Percentiles rank a stretch among this genome's conserved stretches.
Conservation (phyloP, 2,888 invertebrate genomes). For the Erannis defoliaria region DNA sequence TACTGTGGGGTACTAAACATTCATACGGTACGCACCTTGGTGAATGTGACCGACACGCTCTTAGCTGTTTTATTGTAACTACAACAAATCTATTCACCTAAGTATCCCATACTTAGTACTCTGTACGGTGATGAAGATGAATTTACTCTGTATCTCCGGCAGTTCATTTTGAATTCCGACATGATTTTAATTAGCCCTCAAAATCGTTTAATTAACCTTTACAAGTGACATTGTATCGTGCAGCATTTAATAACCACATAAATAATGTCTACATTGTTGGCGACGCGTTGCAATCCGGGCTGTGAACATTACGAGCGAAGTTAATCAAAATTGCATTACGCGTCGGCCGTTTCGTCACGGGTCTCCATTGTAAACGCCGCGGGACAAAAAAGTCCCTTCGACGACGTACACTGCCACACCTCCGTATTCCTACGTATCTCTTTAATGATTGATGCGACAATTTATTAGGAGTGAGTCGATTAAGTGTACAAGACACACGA, state of each 20-base stretch:
- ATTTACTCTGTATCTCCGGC: neutral
- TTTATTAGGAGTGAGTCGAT: constrained; percentile 49
- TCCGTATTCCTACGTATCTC: constrained; percentile 53
- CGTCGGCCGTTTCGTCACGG: constrained; percentile 73
- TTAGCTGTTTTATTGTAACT: too few relatives aligned
- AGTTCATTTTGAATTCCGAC: neutral
- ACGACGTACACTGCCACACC: constrained; percentile 54
- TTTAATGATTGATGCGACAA: constrained; percentile 70
- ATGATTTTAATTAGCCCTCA: constrained; percentile 6
- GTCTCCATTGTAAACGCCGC: constrained; percentile 50
- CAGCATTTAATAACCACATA: constrained; percentile 45
- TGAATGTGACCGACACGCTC: too few relatives aligned
- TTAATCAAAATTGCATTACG: constrained; percentile 84
- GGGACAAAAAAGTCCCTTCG: constrained; percentile 64
- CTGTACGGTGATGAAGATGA: too few relatives aligned
- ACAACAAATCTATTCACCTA: too few relatives aligned
- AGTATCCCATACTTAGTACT: too few relatives aligned
- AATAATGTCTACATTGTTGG: constrained; percentile 72
- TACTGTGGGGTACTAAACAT: too few relatives aligned
- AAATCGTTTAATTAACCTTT: constrained; percentile 19
- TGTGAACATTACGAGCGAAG: constrained; percentile 56
- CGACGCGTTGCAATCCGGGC: constrained; percentile 58
- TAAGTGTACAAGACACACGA: constrained; percentile 22
- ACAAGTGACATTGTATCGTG: constrained; percentile 23
- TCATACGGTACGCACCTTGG: too few relatives aligned